Evolutionary conservation across 1,140 invertebrate genomes (phyloP).

Genomic region (Cotesia typhae): DNA sequence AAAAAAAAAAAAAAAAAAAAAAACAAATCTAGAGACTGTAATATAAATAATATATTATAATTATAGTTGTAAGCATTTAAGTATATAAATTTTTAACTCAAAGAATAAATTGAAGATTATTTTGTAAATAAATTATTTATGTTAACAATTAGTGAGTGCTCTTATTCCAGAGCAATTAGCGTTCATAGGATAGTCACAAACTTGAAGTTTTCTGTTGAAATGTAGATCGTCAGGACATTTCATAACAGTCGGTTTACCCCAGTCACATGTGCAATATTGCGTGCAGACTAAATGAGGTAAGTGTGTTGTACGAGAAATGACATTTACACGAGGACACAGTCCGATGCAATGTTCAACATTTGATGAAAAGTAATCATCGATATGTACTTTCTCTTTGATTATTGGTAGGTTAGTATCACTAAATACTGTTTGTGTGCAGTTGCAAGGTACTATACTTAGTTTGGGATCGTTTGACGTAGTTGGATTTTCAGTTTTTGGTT

Average conservation of each 20-base stretch:
- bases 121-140: too few species aligned
- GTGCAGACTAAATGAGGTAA: slow-evolving; percentile 60
- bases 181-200: slow-evolving; percentile 63
- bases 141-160: background rate
- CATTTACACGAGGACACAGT: background rate
- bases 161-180: slow-evolving; percentile 52
- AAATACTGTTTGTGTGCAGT: background rate
- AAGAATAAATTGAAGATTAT: too few species aligned
- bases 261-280: slow-evolving; percentile 68
- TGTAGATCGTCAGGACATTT: slow-evolving; percentile 60
- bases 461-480: too few species aligned
- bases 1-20: too few species aligned
- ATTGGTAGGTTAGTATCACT: too few species aligned
- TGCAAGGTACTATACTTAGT: too few species aligned
- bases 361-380: background rate
- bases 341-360: background rate
- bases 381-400: too few species aligned
- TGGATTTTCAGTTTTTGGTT: too few species aligned
- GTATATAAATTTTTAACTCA: too few species aligned
- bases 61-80: too few species aligned
- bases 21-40: too few species aligned
- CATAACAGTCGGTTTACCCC: slow-evolving; percentile 54
- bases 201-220: slow-evolving; percentile 61
- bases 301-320: background rate
- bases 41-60: too few species aligned